Base-by-base conservation (phyloP, 2,888 invertebrate species). In the Sesia bembeciformis region DNA sequence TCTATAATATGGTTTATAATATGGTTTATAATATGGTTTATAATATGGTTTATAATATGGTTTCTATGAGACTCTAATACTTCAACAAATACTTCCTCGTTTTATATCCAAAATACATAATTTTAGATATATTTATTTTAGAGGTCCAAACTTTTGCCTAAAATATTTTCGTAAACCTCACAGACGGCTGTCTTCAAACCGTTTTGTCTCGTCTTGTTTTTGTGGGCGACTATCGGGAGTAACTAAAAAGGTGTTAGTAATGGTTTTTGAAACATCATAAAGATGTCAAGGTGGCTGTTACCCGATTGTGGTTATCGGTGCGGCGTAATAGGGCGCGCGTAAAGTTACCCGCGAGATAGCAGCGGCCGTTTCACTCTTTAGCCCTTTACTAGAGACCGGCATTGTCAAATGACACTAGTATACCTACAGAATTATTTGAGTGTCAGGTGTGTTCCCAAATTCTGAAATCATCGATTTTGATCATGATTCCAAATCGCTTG, bases 181-280 rank as follows among this genome's bases (percentile, higher is more conserved):
- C 46, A 46, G 23, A 23, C 69, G 72, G 69, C 68, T 74, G 74
- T 73, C 75, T 69, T 65, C 61, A 62, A 72, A 77, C 65, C 80
- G 79, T 82, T 83, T 85, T 85, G 83, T 87, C 63, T 65, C 57
- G 53, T 63, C 68, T 62, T 68, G 68, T 67, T 61, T 56, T 70
- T 72, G 78, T 76, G 81, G 75, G 70, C 74, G 67, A 64, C 74
- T 89, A 88, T 89, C 88, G 69, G 76, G 61, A 72, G 84, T 88
- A 89, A 89, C 89, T 89, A 88, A 88, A 86, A 88, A 86, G 88
- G 89, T 88, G 89, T 87, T 86, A 84, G 84, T 89, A 86, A 89
- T 89, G 89, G 86, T 82, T 80, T 87, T 81, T 82, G 84, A 84
- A 80, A 81, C 88, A 82, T 89, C 89, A 89, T 89, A 89, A 89